Evolutionary conservation across 1,140 invertebrate species (phyloP).

Genomic region (Pantala flavescens): DNA sequence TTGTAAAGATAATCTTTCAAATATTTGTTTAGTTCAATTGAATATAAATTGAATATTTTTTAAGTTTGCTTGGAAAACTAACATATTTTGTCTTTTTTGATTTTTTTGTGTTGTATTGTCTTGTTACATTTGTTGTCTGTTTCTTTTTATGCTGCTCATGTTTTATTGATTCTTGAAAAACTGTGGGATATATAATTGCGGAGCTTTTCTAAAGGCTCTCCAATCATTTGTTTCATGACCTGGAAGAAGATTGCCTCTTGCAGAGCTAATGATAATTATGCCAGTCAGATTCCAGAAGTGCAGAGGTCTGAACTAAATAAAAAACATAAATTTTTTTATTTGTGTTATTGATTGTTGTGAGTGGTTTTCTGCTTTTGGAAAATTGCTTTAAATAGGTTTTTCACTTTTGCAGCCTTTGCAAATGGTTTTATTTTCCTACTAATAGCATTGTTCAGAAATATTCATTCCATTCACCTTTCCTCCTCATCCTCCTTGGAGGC

Average conservation of each 20-base stretch:
- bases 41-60: background rate
- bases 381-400: background rate
- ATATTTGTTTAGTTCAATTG: background rate
- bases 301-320: background rate
- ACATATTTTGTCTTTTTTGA: background rate
- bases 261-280: background rate
- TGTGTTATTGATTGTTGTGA: background rate
- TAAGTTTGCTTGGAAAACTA: background rate
- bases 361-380: background rate
- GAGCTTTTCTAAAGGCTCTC: background rate
- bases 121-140: no score
- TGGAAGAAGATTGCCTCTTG: background rate
- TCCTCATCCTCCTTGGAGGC: background rate
- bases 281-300: conserved; percentile 1
- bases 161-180: background rate
- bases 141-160: conserved; percentile 11
- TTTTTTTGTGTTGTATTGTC: background rate
- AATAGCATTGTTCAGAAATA: background rate
- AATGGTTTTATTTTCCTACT: background rate
- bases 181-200: background rate
- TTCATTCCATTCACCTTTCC: background rate
- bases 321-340: background rate
- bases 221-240: background rate
- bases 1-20: background rate
- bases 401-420: background rate